A percentile compares a stretch with the other conserved stretches of the same genome.
These are phyloP conservation scores for Toxotes jaculatrix DNA, from an alignment of 2,113 vertebrate species.

Conservation along the genomic window DNA sequence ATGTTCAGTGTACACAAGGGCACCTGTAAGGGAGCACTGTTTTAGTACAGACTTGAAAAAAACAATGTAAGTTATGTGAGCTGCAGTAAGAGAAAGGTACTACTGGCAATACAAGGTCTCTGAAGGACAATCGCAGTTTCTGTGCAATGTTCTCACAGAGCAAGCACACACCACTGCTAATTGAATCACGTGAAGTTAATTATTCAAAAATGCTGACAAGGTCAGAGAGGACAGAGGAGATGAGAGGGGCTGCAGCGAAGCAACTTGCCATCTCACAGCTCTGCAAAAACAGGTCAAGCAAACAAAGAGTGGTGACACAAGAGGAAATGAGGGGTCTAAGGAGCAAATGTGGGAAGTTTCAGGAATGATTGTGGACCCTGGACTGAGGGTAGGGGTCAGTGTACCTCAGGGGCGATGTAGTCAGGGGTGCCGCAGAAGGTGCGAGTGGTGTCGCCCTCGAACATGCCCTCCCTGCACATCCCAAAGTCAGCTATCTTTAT, in stretches of 20 bases:
- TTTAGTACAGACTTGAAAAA: neutral
- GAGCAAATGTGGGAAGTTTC: slow-evolving; percentile 22
- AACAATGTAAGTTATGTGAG: neutral
- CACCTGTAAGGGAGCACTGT: neutral
- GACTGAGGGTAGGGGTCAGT: neutral
- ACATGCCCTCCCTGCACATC: slow-evolving; percentile 93
- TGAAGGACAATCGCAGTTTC: slow-evolving; percentile 46
- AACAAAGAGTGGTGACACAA: slow-evolving; percentile 35
- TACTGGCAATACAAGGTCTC: slow-evolving; percentile 41
- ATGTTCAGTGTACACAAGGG: too few relatives aligned
- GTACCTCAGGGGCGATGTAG: slow-evolving; percentile 94
- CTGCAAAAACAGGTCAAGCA: slow-evolving; percentile 58
- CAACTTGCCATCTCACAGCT: neutral
- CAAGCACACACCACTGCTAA: slow-evolving; percentile 60
- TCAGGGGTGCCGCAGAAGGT: slow-evolving; percentile 95
- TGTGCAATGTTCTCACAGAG: slow-evolving; percentile 12
- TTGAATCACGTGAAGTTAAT: slow-evolving; percentile 76
- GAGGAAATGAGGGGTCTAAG: slow-evolving; percentile 16
- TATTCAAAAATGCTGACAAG: slow-evolving; percentile 77
- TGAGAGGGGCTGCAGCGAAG: slow-evolving; percentile 35
- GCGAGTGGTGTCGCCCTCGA: slow-evolving; percentile 87
- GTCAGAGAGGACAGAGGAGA: slow-evolving; percentile 65
- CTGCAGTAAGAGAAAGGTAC: neutral
- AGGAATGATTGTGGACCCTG: slow-evolving; percentile 11
- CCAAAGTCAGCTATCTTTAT: slow-evolving; percentile 95